These are phyloP conservation scores for Poicephalus gulielmi DNA, from an alignment of 2,113 vertebrate species.

Conservation along the genomic window DNA sequence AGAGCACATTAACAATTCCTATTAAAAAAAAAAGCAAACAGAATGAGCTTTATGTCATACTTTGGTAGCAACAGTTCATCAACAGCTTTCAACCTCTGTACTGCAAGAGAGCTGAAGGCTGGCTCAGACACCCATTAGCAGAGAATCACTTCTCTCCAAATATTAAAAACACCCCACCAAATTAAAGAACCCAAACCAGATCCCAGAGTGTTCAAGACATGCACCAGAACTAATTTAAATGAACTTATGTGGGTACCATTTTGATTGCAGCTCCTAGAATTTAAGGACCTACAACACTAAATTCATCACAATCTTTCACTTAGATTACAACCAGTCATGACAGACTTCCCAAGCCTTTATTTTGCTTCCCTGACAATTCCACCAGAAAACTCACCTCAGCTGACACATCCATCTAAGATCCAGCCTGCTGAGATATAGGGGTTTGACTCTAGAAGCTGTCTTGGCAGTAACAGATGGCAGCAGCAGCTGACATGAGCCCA, in stretches of 20 bases:
- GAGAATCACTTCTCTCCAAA: background rate
- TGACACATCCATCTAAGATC: background rate
- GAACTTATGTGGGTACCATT: background rate
- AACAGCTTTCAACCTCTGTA: background rate
- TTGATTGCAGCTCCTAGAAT: background rate
- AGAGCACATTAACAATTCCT: background rate
- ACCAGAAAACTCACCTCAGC: background rate
- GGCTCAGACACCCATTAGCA: background rate
- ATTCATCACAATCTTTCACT: background rate
- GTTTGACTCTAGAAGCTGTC: background rate
- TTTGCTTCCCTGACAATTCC: background rate
- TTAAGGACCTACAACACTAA: background rate
- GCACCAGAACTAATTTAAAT: background rate
- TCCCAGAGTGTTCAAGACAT: background rate
- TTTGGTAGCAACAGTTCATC: background rate
- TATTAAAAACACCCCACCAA: background rate
- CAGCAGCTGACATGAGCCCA: slow-evolving; percentile 22
- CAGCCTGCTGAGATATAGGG: background rate
- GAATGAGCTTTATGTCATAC: background rate
- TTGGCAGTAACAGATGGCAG: background rate
- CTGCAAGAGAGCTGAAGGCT: background rate
- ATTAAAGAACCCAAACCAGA: rapidly evolving
- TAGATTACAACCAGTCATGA: background rate
- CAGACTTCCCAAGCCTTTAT: background rate
- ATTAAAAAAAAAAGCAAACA: background rate